These are phyloP conservation scores for Danio kyathit DNA, from an alignment of 2,797 vertebrate genomes.

Conservation along the genomic window DNA sequence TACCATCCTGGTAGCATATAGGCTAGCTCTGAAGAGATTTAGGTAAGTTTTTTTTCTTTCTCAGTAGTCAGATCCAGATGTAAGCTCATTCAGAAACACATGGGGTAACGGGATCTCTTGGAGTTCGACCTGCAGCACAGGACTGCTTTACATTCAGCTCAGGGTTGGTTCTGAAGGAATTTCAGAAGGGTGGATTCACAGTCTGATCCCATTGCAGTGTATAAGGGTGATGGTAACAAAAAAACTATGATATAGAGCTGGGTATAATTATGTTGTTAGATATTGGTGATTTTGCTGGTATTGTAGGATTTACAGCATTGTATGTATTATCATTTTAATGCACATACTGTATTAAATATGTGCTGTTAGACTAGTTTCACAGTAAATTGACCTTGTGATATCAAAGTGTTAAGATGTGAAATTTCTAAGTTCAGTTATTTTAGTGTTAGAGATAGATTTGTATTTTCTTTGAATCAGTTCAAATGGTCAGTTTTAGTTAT, in stretches of 20 bases:
- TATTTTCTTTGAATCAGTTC: no score
- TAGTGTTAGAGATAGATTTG: no score
- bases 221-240: background rate
- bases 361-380: no score
- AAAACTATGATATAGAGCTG: background rate
- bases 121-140: background rate
- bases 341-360: no score
- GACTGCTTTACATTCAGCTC: slow-evolving; percentile 41
- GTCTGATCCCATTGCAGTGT: background rate
- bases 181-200: slow-evolving; percentile 1
- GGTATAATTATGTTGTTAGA: no score
- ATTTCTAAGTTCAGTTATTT: no score
- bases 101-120: slow-evolving; percentile 16
- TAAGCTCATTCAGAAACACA: slow-evolving; percentile 30
- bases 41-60: slow-evolving; percentile 25
- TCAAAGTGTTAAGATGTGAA: no score
- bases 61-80: slow-evolving; percentile 46
- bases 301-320: no score
- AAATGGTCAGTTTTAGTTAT: no score
- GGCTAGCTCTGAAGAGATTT: background rate
- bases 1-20: background rate
- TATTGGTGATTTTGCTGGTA: no score
- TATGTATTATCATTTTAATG: no score
- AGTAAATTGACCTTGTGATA: no score
- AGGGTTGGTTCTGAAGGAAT: slow-evolving; percentile 21